Evolutionary conservation across 2,888 invertebrate genomes (phyloP), one percentile per base, ranked within the genome.

Genomic region (Sinotaia quadrata): DNA sequence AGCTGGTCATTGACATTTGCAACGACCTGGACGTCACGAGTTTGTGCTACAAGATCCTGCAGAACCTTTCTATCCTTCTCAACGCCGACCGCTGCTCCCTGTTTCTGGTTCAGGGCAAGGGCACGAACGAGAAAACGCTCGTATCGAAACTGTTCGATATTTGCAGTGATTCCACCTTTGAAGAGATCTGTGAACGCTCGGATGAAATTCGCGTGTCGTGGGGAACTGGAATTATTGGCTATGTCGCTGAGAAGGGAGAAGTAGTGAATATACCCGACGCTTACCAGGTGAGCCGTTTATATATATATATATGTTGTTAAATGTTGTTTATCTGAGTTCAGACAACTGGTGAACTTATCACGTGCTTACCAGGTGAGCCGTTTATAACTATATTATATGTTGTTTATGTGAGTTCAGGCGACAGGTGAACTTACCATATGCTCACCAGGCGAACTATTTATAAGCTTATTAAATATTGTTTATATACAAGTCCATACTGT

Each of bases 151-250:
- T 88, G 47, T 88, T 88, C 75, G 88, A 88, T 73, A 86, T 87
- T 24, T 81, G 79, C 47, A 78, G 81, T 5, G 78, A 82, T 51
- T 80, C 84, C 0, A 76, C 96, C 4, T 91, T 96, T 44, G 93
- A 94, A 86, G 96, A 96, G 89, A 77, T 83, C 37, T 95, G 95
- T 93, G 95, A 95, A 87, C 93, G 94, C 87, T 93, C 94, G 81
- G 95, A 96, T 76, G 96, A 96, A 89, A 96, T 97, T 44, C 79
- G 81, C 41, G 79, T 87, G 31, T 79, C 84, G 4, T 84, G 83
- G 80, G 87, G 86, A 10, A 81, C 78, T 31, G 87, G 87, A 21
- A 86, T 87, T 60, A 80, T 84, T 44, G 87, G 87, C 34, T 80
- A 85, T 71, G 86, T 87, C 18, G 87, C 86, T 4, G 73, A 85